phyloP scores from a whole-genome alignment of 2,888 invertebrate species.

The Agrotis segetum region DNA sequence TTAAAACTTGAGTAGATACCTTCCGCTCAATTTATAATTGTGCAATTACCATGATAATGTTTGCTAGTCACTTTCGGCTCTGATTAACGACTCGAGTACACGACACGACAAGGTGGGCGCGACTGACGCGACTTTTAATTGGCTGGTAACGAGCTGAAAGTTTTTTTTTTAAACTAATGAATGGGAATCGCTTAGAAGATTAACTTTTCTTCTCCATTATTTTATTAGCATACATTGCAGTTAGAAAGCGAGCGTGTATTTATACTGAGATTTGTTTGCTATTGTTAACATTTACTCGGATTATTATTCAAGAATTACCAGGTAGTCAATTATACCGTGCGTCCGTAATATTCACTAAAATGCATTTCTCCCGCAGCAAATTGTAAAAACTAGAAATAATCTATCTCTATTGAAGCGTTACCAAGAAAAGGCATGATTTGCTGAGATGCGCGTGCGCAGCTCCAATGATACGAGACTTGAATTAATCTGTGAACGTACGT shows the following conservation, averaged over 20 bases:
- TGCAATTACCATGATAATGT: constrained; percentile 52
- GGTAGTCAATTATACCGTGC: constrained; percentile 42
- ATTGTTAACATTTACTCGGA: constrained; percentile 53
- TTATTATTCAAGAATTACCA: constrained; percentile 53
- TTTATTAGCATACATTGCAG: constrained; percentile 71
- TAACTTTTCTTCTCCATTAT: constrained; percentile 77
- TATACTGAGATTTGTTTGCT: constrained; percentile 55
- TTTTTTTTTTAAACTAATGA: constrained; percentile 84
- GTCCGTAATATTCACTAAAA: constrained; percentile 57
- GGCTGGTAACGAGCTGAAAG: constrained; percentile 82
- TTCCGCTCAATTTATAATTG: constrained; percentile 11
- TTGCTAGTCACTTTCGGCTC: constrained; percentile 81
- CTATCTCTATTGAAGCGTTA: constrained; percentile 82
- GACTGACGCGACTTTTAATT: constrained; percentile 83
- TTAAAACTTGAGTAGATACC: background rate
- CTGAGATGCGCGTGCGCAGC: constrained; percentile 70
- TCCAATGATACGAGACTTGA: constrained; percentile 72
- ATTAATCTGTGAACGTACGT: constrained; percentile 77
- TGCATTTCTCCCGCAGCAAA: constrained; percentile 73
- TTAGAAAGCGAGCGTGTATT: constrained; percentile 83
- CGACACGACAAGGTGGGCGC: constrained; percentile 65
- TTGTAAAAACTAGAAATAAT: constrained; percentile 82
- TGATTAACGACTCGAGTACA: constrained; percentile 75
- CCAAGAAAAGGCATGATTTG: constrained; percentile 79
- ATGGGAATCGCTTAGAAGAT: constrained; percentile 78